phyloP scores from a whole-genome alignment of 2,113 vertebrate species.

The Amblyornis subalaris region DNA sequence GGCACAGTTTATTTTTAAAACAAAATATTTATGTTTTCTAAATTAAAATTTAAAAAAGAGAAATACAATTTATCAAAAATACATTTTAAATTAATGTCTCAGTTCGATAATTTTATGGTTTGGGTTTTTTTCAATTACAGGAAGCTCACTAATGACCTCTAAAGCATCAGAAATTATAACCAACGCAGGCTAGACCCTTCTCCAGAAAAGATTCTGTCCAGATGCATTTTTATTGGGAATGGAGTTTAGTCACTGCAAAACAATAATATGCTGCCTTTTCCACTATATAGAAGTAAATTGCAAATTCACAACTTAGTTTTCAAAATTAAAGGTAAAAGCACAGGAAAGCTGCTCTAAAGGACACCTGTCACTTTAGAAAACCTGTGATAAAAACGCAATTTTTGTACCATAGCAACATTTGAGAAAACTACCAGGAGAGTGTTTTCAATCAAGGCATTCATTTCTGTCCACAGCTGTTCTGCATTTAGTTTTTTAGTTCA shows the following conservation, averaged over 20 bases:
- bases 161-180: neutral
- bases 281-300: neutral
- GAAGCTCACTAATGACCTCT: neutral
- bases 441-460: constrained; percentile 39
- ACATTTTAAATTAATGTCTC: neutral
- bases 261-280: neutral
- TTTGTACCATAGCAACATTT: neutral
- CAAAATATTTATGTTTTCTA: neutral
- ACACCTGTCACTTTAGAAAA: constrained; percentile 31
- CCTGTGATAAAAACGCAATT: neutral
- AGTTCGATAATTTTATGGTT: neutral
- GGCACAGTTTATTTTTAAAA: neutral
- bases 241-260: neutral
- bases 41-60: neutral
- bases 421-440: constrained; percentile 6
- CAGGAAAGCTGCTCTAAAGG: neutral
- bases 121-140: neutral
- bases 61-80: neutral
- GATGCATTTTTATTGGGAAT: neutral
- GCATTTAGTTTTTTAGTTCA: constrained; percentile 30
- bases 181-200: neutral
- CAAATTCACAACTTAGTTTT: neutral
- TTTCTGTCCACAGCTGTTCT: constrained; percentile 41
- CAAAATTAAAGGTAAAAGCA: constrained; percentile 12
- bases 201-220: neutral